phyloP scores from a whole-genome alignment of 2,888 invertebrate species.

The Dermolepida albohirtum region DNA sequence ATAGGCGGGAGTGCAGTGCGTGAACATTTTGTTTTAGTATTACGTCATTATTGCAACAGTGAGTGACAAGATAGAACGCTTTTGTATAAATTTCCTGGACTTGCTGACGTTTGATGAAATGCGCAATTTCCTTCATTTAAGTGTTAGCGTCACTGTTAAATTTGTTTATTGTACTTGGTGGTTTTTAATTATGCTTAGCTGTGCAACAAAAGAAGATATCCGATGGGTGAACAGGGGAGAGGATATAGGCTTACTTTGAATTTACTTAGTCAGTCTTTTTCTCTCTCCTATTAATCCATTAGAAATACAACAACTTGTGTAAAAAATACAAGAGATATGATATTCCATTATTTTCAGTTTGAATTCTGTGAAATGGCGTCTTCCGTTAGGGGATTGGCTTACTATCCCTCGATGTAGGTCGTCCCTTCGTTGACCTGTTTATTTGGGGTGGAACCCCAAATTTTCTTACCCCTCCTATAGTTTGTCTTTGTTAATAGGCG shows the following conservation, averaged over 20 bases:
- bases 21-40: constrained; percentile 33
- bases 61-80: constrained; percentile 31
- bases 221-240: constrained; percentile 70
- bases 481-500: constrained; percentile 30
- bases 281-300: constrained; percentile 76
- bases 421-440: constrained; percentile 49
- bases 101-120: constrained; percentile 45
- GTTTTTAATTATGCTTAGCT: constrained; percentile 33
- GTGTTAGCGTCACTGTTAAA: constrained; percentile 41
- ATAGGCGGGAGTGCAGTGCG: constrained; percentile 35
- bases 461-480: constrained; percentile 35
- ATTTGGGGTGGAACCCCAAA: constrained; percentile 42
- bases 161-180: constrained; percentile 26
- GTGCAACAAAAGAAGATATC: constrained; percentile 42
- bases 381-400: constrained; percentile 47
- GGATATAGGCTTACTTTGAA: constrained; percentile 74
- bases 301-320: constrained; percentile 43
- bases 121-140: constrained; percentile 49
- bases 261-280: constrained; percentile 79
- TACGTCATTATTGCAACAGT: constrained; percentile 38
- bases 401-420: constrained; percentile 46
- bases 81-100: constrained; percentile 36
- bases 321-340: constrained; percentile 27
- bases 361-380: constrained; percentile 47
- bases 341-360: constrained; percentile 28